Evolutionary conservation across 23 tunicate genomes (phyloP), one percentile per base, ranked within the genome.

Genomic region (Ciona savignyi): DNA sequence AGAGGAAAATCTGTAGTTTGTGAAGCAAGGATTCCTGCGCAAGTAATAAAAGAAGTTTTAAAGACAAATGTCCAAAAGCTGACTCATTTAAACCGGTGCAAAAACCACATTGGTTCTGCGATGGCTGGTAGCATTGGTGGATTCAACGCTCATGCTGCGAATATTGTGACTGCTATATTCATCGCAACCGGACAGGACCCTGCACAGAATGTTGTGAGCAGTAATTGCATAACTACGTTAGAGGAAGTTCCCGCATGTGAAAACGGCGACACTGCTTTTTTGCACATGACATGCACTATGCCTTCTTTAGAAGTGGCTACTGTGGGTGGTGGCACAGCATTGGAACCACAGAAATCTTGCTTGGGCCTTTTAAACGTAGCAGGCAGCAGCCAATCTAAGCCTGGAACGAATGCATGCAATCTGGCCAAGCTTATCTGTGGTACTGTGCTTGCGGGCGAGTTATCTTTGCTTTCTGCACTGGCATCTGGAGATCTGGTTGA

Each of bases 131-230:
- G 84, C 29, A 72, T 92, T 23, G 98, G 98, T 0, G 98, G 98
- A 23, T 85, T 92, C 72, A 92, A 92, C 51, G 98, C 98, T 2
- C 98, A 92, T 51, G 98, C 98, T 0, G 98, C 98, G 0, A 92
- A 92, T 64, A 78, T 87, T 56, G 98, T 92, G 51, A 81, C 98
- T 27, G 98, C 98, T 11, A 62, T 85, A 33, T 92, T 77, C 51
- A 85, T 92, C 56, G 98, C 98, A 1, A 85, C 98, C 4, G 98
- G 98, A 0, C 98, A 92, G 34, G 98, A 92, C 68, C 91, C 98
- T 19, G 98, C 98, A 30, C 98, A 92, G 56, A 81, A 76, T 75
- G 92, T 85, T 35, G 92, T 80, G 23, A 80, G 98, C 71, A 80
- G 89, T 60, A 90, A 90, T 62, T 90, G 97, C 70, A 83, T 90